Evolutionary conservation across 2,888 invertebrate species (phyloP).

Genomic region (Ichneumoninae sp.): DNA sequence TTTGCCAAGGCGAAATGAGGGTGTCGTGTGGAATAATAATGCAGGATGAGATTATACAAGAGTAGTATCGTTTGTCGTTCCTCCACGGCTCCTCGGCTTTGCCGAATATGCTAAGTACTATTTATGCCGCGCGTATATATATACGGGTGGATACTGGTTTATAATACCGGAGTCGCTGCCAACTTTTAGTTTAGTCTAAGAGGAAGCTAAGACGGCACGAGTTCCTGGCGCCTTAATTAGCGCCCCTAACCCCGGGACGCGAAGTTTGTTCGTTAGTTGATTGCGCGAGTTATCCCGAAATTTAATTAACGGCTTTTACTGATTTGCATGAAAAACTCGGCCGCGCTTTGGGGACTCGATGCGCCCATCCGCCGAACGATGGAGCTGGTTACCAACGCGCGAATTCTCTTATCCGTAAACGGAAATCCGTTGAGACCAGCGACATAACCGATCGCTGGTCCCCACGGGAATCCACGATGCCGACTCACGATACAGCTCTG

Average conservation of each 20-base stretch:
- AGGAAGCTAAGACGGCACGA: conserved; percentile 14
- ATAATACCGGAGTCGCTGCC: conserved; percentile 31
- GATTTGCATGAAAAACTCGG: conserved; percentile 60
- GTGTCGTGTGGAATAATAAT: conserved; percentile 31
- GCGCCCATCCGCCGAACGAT: conserved; percentile 20
- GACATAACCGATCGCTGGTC: conserved; percentile 48
- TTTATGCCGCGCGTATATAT: background rate
- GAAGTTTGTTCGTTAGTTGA: conserved; percentile 73
- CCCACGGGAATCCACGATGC: conserved; percentile 64
- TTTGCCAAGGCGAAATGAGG: conserved; percentile 25
- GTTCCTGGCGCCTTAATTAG: conserved; percentile 39
- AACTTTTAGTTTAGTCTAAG: conserved; percentile 36
- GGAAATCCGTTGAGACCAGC: conserved; percentile 26
- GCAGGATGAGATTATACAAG: conserved; percentile 5
- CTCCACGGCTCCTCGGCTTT: background rate
- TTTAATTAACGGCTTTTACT: conserved; percentile 59
- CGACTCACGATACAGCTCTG: conserved; percentile 64
- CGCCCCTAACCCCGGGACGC: background rate
- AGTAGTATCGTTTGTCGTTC: conserved; percentile 7
- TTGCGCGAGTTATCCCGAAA: conserved; percentile 67
- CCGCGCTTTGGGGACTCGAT: background rate
- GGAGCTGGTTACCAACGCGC: background rate
- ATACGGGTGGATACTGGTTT: conserved; percentile 15
- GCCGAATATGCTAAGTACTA: conserved; percentile 18
- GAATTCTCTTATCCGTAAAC: background rate